Conservation (phyloP, 2,888 invertebrate species). For the Agrotis clavis region DNA sequence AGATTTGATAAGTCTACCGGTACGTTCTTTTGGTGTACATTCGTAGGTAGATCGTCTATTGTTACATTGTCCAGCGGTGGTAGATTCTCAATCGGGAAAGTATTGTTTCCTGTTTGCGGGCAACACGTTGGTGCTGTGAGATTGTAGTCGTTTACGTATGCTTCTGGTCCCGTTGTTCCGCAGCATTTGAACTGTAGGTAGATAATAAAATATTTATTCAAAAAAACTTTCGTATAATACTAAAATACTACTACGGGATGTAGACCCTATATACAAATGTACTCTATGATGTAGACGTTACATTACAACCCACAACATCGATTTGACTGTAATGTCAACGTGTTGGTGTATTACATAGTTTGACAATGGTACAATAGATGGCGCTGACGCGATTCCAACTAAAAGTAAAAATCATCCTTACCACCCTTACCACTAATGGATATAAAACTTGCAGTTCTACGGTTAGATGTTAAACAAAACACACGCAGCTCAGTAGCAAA, state of each 20-base stretch:
- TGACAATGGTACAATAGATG: too few species aligned
- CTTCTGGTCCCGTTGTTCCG: constrained; percentile 51
- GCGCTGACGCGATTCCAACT: too few species aligned
- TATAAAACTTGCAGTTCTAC: too few species aligned
- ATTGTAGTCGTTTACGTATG: constrained; percentile 31
- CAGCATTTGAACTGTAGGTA: constrained; percentile 55
- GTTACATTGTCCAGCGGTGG: neutral
- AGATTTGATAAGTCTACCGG: neutral
- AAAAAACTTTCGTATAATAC: too few species aligned
- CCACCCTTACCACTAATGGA: too few species aligned
- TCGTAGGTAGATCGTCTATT: constrained; percentile 1
- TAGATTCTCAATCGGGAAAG: neutral
- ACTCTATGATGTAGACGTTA: neutral
- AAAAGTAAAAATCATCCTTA: too few species aligned
- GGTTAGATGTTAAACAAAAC: too few species aligned
- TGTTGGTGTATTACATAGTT: too few species aligned
- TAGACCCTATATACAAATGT: too few species aligned
- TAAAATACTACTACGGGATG: neutral
- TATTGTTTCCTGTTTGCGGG: neutral
- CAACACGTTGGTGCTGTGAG: constrained; percentile 54
- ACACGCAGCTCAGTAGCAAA: too few species aligned
- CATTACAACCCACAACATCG: too few species aligned
- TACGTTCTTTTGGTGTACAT: neutral
- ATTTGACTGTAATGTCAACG: too few species aligned
- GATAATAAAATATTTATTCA: neutral